Evolutionary conservation across 2,797 vertebrate species (phyloP).

Genomic region (Telmatherina bonti): DNA sequence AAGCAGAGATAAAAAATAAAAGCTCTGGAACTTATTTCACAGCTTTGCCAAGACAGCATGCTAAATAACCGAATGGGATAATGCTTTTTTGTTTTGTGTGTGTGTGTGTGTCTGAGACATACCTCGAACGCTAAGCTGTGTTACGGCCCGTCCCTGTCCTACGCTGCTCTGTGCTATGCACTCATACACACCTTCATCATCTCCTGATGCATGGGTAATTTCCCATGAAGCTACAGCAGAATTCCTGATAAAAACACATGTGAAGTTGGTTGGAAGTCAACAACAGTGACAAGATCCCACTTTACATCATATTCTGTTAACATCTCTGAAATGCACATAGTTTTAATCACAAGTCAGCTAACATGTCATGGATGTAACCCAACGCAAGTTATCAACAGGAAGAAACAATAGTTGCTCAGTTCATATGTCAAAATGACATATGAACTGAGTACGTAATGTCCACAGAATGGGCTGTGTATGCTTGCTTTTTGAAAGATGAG

Average conservation of each 20-base stretch:
- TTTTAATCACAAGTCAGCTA: constrained; percentile 53
- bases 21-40: constrained; percentile 51
- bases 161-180: constrained; percentile 87
- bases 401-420: constrained; percentile 47
- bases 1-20: constrained; percentile 29
- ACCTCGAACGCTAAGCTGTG: constrained; percentile 89
- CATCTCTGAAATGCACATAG: constrained; percentile 19
- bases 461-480: constrained; percentile 50
- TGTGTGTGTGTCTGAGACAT: constrained; percentile 35
- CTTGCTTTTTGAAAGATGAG: constrained; percentile 60
- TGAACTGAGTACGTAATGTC: constrained; percentile 65
- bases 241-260: constrained; percentile 76
- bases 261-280: constrained; percentile 29
- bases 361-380: constrained; percentile 61
- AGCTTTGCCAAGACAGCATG: constrained; percentile 22
- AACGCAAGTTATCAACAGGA: constrained; percentile 58
- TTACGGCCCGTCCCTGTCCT: constrained; percentile 82
- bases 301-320: constrained; percentile 44
- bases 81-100: constrained; percentile 16
- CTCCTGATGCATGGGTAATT: constrained; percentile 82
- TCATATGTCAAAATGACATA: constrained; percentile 64
- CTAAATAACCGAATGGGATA: constrained; percentile 6
- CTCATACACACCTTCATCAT: constrained; percentile 89
- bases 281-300: constrained; percentile 32
- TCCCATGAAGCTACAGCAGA: constrained; percentile 89